Evolutionary conservation across 2,113 vertebrate species (phyloP).

Genomic region (Isichthys henryi): DNA sequence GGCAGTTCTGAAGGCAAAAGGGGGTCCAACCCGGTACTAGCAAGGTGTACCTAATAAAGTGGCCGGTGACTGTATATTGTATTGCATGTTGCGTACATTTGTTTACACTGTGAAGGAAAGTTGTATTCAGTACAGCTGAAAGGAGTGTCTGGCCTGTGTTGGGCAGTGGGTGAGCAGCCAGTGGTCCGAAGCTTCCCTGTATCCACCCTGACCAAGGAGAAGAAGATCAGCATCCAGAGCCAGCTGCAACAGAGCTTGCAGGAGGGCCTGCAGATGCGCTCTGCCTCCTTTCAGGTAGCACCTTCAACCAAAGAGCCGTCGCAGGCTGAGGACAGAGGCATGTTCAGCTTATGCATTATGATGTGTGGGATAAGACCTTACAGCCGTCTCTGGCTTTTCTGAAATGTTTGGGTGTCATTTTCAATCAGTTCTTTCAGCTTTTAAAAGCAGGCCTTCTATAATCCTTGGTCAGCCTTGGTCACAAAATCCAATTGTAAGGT

Average conservation of each 20-base stretch:
- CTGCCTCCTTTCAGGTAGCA: conserved; percentile 86
- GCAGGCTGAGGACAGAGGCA: neutral
- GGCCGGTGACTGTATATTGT: too few relatives aligned
- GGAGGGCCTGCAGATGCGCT: conserved; percentile 89
- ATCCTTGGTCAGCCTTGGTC: neutral
- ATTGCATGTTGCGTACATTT: neutral
- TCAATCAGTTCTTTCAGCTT: neutral
- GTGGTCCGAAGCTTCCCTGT: conserved; percentile 90
- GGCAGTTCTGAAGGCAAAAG: too few relatives aligned
- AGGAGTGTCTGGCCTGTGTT: neutral
- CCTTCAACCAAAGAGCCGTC: neutral
- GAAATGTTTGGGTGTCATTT: neutral
- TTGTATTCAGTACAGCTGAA: neutral
- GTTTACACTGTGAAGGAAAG: neutral
- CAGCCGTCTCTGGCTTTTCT: neutral
- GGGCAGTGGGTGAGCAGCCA: conserved; percentile 83
- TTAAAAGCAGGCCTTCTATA: neutral
- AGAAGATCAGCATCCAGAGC: conserved; percentile 92
- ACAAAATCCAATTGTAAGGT: neutral
- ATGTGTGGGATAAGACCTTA: neutral
- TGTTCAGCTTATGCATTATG: neutral
- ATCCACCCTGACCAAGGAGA: conserved; percentile 88
- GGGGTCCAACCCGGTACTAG: too few relatives aligned
- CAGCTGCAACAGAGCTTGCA: conserved; percentile 93
- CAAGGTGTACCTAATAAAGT: too few relatives aligned